A percentile compares a stretch with the other conserved stretches of the same genome.
These are phyloP conservation scores for Apis florea DNA, from an alignment of 1,140 invertebrate genomes.

Conservation along the genomic window DNA sequence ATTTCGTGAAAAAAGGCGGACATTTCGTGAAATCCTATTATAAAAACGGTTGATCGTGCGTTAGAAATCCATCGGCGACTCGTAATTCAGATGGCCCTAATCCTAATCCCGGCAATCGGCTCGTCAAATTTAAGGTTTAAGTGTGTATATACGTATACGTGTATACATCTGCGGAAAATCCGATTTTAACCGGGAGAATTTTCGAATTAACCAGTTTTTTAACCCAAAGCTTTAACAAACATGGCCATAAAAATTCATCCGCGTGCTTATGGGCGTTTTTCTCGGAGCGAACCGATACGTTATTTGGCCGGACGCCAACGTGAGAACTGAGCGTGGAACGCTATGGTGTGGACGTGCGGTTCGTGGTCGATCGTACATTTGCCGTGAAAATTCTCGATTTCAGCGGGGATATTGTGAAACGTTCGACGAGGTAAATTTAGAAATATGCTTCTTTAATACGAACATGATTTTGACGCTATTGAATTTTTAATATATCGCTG, in stretches of 20 bases:
- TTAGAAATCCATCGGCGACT: constrained; percentile 4
- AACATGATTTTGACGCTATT: too few species aligned
- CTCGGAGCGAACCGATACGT: constrained; percentile 1
- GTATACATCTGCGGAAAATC: not conserved
- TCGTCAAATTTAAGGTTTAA: constrained; percentile 21
- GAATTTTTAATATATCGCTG: too few species aligned
- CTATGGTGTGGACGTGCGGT: not conserved
- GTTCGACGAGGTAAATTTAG: too few species aligned
- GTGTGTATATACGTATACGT: not conserved
- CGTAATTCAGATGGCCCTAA: not conserved
- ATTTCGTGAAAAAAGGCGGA: not conserved
- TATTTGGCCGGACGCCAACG: not conserved
- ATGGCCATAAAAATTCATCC: not conserved
- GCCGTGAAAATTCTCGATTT: not conserved
- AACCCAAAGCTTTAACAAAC: not conserved
- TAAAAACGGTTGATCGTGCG: not conserved
- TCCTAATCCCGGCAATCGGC: constrained; percentile 1
- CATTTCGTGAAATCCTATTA: not conserved
- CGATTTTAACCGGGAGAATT: not conserved
- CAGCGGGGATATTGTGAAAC: too few species aligned
- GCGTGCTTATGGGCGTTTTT: not conserved
- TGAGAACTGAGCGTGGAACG: not conserved
- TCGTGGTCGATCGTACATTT: not conserved
- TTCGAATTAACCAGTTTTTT: constrained; percentile 7
- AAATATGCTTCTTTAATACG: too few species aligned